Evolutionary conservation across 2,797 vertebrate species (phyloP), one percentile per base, ranked within the genome.

Genomic region (Odontamblyopus rebecca): DNA sequence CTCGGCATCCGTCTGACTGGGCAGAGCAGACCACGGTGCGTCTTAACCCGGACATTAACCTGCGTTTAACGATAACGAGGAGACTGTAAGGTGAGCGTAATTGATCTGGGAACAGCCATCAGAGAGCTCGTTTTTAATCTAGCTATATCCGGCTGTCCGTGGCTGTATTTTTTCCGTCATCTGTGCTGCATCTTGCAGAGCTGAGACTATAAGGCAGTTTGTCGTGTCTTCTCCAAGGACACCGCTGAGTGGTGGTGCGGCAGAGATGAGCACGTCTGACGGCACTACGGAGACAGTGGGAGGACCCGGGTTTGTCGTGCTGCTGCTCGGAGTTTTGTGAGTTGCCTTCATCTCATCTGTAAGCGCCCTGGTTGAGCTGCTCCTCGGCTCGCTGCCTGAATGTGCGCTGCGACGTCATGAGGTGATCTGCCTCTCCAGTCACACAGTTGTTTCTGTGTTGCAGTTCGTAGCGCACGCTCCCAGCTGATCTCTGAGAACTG

Each of bases 321-420:
- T 72, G 68, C 51, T 64, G 62, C 56, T 65, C 19, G 19, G 73
- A 81, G 64, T 76, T 81, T 27, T 35, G 41, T 56, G 68, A 83
- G 73, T 76, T 7, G 56, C 26, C 32, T 63, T 13, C 32, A 50
- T 23, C 38, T 71, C 73, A 29, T 61, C 70, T 63, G 53, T 70
- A 64, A 51, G 82, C 75, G 62, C 69, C 44, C 59, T 44, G 23
- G 53, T 23, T 3, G 50, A n/a, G 72, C 72, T 59, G 38, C 60
- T 60, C 73, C 71, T 75, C 2, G 60, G 67, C 71, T 48, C 44
- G 50, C 38, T 70, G 72, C 73, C 75, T 53, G 83, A 48, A 71
- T 81, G 41, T 35, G 35, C 72, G 85, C 78, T 81, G 82, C 85
- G 77, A 89, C 89, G 88, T 89, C 88, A 91, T 80, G 90, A 89